Base-by-base conservation (phyloP, 2,797 vertebrate species). In the Leuciscus waleckii region DNA sequence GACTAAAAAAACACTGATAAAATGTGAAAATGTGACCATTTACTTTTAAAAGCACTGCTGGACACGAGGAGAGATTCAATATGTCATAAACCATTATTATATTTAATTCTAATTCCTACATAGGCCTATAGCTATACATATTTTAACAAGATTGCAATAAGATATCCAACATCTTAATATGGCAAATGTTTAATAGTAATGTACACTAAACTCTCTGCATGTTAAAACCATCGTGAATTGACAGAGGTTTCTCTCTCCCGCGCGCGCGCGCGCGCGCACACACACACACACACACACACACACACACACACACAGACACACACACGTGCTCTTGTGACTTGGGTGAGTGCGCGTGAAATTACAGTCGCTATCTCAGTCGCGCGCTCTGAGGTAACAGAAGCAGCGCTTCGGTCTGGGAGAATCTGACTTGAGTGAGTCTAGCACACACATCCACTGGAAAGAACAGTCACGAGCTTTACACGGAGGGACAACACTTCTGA, bases 261-360 rank as follows among this genome's bases (percentile, higher is more conserved):
- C 69, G 6, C 54, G 3, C 9, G 21, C 7, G 16, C 17, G 13
- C 1, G 2, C 41, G n/a, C 83, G 23, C 80, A 4, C 43, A 1
- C 68, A 51, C 70, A 6, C 63, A 58, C 85, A 23, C 73, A 2
- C 70, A 2, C 69, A 11, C 78, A 4, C 56, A 2, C 41, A 32
- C 83, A 29, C 80, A 4, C 43, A 1, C 68, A 51, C 70, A 6
- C 63, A 58, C 85, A 23, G 68, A 2, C 70, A 2, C 69, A 11
- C 78, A 4, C 56, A 14, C 58, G 83, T 73, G 65, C 67, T 85
- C 79, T 41, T 81, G 54, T 82, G 79, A 63, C 83, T 85, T 29
- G 79, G 56, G 65, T 77, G 67, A 63, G 68, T 46, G 87, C 79
- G 87, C 87, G 23, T 85, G 86, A 85, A 85, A 85, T 88, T 82